Evolutionary conservation across 2,888 invertebrate genomes (phyloP).

Genomic region (Metopia argyrocephala): DNA sequence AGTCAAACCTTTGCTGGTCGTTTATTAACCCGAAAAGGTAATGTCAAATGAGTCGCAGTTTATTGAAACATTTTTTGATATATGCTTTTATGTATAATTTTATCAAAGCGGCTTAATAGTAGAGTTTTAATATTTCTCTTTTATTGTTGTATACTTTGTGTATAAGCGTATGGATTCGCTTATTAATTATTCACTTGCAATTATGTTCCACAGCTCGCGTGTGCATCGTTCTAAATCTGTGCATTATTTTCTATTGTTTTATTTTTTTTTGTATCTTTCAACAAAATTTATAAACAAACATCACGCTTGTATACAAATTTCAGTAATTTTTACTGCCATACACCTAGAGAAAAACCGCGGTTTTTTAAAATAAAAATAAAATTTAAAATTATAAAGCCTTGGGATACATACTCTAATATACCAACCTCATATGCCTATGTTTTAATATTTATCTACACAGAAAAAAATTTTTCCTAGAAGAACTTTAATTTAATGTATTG

Average conservation of each 20-base stretch:
- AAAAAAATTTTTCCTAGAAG: no score
- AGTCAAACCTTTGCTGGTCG: no score
- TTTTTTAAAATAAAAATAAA: background rate
- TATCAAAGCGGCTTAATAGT: no score
- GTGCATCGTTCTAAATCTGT: slow-evolving; percentile 65
- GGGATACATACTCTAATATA: no score
- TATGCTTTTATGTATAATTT: no score
- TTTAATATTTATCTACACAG: no score
- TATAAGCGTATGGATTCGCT: slow-evolving; percentile 34
- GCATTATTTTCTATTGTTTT: slow-evolving; percentile 39
- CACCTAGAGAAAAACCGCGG: slow-evolving; percentile 10
- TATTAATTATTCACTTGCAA: slow-evolving; percentile 67
- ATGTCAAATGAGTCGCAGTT: no score
- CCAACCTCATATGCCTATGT: no score
- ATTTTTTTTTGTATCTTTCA: background rate
- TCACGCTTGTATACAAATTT: background rate
- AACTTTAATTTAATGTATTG: no score
- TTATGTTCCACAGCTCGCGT: slow-evolving; percentile 62
- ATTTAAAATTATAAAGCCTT: background rate
- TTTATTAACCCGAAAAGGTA: no score
- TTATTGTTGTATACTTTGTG: background rate
- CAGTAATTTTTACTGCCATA: background rate
- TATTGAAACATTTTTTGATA: no score
- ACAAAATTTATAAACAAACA: slow-evolving; percentile 18
- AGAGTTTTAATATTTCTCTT: no score